phyloP scores from a whole-genome alignment of 2,888 invertebrate species.

The Holacanthella duospinosa region DNA sequence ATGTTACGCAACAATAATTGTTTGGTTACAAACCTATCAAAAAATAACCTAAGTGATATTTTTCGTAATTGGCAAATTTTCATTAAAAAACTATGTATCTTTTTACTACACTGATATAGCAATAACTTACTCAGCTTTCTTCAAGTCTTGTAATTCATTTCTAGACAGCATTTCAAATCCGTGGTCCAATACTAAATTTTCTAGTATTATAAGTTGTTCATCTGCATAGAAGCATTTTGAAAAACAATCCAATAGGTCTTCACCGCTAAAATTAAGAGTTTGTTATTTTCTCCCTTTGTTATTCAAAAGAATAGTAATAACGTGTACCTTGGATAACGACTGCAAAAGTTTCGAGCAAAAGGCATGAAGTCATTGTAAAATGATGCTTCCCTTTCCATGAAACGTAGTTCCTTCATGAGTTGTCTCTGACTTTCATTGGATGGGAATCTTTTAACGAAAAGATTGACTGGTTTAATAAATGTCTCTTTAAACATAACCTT shows the following conservation, averaged over 20 bases:
- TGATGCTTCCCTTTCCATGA: not conserved
- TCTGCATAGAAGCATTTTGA: not conserved
- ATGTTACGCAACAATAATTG: no score
- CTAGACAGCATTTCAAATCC: not conserved
- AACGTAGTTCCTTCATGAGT: not conserved
- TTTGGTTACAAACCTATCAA: no score
- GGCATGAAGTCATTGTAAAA: constrained; percentile 1
- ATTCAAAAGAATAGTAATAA: no score
- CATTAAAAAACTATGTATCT: no score
- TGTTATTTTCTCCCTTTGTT: no score
- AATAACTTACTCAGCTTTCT: no score
- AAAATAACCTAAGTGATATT: no score
- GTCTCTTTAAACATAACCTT: not conserved
- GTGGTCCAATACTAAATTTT: not conserved
- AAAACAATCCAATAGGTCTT: no score
- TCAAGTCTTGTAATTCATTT: not conserved
- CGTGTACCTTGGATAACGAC: not conserved
- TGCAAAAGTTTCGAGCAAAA: not conserved
- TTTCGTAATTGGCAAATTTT: no score
- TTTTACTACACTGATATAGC: no score
- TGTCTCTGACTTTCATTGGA: not conserved
- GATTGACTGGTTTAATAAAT: not conserved
- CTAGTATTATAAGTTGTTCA: constrained; percentile 3
- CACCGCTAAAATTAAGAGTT: not conserved
- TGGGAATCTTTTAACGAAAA: not conserved